Percentiles rank a stretch among this genome's conserved stretches.
These are phyloP conservation scores for Astyanax mexicanus DNA, from an alignment of 2,797 vertebrate species.

Conservation along the genomic window DNA sequence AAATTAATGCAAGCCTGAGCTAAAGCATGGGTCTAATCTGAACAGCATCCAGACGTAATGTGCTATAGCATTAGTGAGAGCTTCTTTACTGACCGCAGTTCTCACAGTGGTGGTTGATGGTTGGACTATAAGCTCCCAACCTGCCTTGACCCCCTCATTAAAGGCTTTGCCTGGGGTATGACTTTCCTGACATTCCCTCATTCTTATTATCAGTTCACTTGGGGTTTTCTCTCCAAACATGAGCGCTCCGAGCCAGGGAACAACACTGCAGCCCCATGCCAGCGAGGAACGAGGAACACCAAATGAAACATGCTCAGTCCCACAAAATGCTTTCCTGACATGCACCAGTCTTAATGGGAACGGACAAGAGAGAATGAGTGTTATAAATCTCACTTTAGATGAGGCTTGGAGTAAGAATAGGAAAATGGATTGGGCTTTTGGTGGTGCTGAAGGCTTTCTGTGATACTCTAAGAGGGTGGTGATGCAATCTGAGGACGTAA, in stretches of 20 bases:
- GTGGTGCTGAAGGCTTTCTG: constrained; percentile 34
- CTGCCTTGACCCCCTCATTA: constrained; percentile 50
- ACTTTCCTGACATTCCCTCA: constrained; percentile 45
- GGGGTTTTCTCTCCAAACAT: constrained; percentile 44
- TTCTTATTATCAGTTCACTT: constrained; percentile 37
- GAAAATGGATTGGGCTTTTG: constrained; percentile 46
- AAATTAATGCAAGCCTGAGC: constrained; percentile 11
- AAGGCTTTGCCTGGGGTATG: constrained; percentile 40
- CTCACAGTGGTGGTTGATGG: constrained; percentile 20
- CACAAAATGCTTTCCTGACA: constrained; percentile 67
- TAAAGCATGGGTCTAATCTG: background rate
- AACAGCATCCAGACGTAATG: constrained; percentile 16
- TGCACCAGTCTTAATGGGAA: constrained; percentile 57
- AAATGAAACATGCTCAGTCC: constrained; percentile 57
- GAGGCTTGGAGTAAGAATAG: constrained; percentile 39
- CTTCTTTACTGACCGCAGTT: background rate
- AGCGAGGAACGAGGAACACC: constrained; percentile 55
- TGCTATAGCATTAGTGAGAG: background rate
- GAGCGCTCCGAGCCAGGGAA: constrained; percentile 55
- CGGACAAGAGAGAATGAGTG: constrained; percentile 45
- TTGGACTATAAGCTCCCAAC: constrained; percentile 39
- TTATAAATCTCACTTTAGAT: constrained; percentile 55
- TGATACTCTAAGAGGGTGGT: constrained; percentile 39
- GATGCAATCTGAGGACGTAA: constrained; percentile 47
- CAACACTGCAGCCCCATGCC: constrained; percentile 47